phyloP scores from a whole-genome alignment of 1,140 invertebrate species.

The Stenopsyche tienmushanensis region DNA sequence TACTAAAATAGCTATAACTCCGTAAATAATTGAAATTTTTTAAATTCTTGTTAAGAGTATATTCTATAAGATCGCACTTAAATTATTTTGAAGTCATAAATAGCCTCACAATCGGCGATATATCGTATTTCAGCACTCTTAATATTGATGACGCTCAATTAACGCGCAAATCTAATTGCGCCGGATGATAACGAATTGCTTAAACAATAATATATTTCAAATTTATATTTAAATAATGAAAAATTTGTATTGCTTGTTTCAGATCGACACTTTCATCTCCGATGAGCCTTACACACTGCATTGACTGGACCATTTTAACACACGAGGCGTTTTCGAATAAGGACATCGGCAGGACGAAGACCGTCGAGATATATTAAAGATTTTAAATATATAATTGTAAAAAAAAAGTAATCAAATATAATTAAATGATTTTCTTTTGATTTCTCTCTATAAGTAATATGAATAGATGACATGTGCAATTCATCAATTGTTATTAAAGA shows the following conservation, averaged over 20 bases:
- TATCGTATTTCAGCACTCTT: too few species aligned
- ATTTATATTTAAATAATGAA: neutral
- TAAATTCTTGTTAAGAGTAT: too few species aligned
- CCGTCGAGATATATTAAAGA: constrained; percentile 9
- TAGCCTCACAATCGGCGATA: too few species aligned
- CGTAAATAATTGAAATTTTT: too few species aligned
- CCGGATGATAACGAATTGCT: too few species aligned
- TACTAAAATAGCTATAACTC: too few species aligned
- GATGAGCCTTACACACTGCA: constrained; percentile 20
- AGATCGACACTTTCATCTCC: constrained; percentile 28
- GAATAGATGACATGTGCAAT: constrained; percentile 41
- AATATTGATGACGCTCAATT: too few species aligned
- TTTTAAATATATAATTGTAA: neutral
- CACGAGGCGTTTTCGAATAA: constrained; percentile 20
- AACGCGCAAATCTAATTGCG: too few species aligned
- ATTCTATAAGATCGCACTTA: too few species aligned
- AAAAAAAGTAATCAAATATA: neutral
- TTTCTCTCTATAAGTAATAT: constrained; percentile 11
- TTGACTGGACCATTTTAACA: constrained; percentile 37
- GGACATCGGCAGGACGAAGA: constrained; percentile 14
- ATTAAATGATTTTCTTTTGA: constrained; percentile 12
- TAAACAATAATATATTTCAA: too few species aligned
- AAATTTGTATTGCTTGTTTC: constrained; percentile 32
- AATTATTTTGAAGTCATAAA: too few species aligned
- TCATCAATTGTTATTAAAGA: constrained; percentile 22